Conservation (phyloP, 2,113 vertebrate species). For the Ciconia boyciana region DNA sequence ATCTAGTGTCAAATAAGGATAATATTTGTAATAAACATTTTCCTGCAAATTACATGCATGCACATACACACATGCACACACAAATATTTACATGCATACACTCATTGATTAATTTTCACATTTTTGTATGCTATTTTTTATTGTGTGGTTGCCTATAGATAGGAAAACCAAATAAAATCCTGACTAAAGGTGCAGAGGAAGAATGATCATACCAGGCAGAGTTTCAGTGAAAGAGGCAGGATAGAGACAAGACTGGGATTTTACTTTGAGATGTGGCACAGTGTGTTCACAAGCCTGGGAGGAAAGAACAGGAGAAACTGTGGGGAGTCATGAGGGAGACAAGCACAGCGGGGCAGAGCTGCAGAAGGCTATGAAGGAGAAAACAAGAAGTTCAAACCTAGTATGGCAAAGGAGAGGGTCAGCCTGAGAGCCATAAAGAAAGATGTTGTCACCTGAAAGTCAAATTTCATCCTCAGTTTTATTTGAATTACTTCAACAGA, state of each 20-base stretch:
- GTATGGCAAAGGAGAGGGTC: not conserved
- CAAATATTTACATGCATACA: not conserved
- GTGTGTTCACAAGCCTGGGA: not conserved
- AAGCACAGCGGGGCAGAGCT: not conserved
- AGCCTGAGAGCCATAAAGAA: not conserved
- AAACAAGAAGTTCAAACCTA: not conserved
- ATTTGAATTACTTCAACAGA: not conserved
- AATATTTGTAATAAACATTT: not conserved
- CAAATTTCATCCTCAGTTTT: not conserved
- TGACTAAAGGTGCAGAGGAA: not conserved
- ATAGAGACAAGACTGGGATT: not conserved
- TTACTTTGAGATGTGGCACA: not conserved
- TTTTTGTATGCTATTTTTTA: not conserved
- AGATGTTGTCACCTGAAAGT: not conserved
- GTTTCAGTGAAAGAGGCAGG: not conserved
- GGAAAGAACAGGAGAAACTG: not conserved
- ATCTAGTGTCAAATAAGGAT: not conserved
- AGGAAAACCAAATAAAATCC: not conserved
- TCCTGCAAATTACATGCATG: not conserved
- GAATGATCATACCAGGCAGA: not conserved
- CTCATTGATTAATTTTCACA: not conserved
- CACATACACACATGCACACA: too few species aligned
- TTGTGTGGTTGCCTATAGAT: not conserved
- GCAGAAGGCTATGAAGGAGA: not conserved
- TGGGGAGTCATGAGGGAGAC: not conserved